These are phyloP conservation scores for Limnephilus auricula DNA, from an alignment of 2,888 invertebrate genomes.

Conservation along the genomic window DNA sequence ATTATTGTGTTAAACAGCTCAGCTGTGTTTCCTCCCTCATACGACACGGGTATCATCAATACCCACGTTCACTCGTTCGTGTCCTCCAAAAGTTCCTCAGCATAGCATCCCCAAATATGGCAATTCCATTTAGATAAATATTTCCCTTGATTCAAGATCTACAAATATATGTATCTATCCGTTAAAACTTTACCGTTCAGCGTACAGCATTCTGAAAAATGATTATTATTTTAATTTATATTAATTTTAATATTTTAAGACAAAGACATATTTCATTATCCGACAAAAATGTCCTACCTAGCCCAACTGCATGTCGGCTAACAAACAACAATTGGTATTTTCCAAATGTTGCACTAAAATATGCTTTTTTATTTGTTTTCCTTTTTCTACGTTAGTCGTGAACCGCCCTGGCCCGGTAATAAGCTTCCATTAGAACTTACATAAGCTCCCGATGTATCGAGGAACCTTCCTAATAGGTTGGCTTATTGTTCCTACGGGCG, in stretches of 20 bases:
- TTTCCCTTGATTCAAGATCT: too few species aligned
- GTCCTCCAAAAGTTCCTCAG: too few species aligned
- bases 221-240: background rate
- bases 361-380: background rate
- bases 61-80: too few species aligned
- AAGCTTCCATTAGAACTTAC: constrained; percentile 47
- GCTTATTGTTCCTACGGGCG: constrained; percentile 61
- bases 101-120: too few species aligned
- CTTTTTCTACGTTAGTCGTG: background rate
- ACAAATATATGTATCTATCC: too few species aligned
- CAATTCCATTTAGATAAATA: too few species aligned
- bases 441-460: constrained; percentile 46
- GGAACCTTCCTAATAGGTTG: constrained; percentile 52
- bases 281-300: background rate
- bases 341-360: background rate
- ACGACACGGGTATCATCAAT: too few species aligned
- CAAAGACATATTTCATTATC: background rate
- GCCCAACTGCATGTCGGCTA: background rate
- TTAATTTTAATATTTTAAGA: background rate
- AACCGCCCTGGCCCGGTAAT: background rate
- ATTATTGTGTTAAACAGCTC: too few species aligned
- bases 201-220: background rate
- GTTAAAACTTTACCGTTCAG: background rate
- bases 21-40: too few species aligned
- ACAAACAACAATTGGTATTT: background rate